Percentiles rank a stretch among this genome's conserved stretches.
Conservation (phyloP, 92 coral and sea anemone genomes). For the Zoanthus sansibaricus region DNA sequence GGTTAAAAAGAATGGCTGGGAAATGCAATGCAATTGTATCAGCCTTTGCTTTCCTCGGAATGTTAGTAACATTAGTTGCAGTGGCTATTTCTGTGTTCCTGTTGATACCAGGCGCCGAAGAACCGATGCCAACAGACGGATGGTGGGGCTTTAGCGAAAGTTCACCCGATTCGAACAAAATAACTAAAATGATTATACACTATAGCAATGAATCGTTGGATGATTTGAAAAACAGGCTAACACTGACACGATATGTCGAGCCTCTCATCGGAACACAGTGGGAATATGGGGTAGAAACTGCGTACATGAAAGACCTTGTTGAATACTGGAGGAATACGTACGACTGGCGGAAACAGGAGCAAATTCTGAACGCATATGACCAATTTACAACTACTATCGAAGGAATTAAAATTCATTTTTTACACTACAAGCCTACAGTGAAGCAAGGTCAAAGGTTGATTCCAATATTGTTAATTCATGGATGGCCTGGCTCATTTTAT, state of each 20-base stretch:
- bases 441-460: slow-evolving; percentile 71
- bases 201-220: slow-evolving; percentile 64
- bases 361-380: slow-evolving; percentile 68
- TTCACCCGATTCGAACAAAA: slow-evolving; percentile 47
- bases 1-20: not conserved
- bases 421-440: slow-evolving; percentile 78
- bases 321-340: slow-evolving; percentile 81
- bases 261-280: slow-evolving; percentile 80
- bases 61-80: not conserved
- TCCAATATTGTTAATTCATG: slow-evolving; percentile 89
- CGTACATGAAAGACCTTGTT: slow-evolving; percentile 72
- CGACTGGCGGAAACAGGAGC: slow-evolving; percentile 88
- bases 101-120: not conserved
- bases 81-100: not conserved
- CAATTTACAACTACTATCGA: slow-evolving; percentile 79
- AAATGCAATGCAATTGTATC: not conserved
- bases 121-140: slow-evolving; percentile 44
- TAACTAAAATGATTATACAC: slow-evolving; percentile 64
- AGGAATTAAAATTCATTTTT: slow-evolving; percentile 83
- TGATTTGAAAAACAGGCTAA: slow-evolving; percentile 74
- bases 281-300: slow-evolving; percentile 84
- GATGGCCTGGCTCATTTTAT: slow-evolving; percentile 98
- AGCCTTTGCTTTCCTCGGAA: not conserved
- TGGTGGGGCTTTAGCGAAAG: slow-evolving; percentile 87
- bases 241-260: slow-evolving; percentile 79